Conservation (phyloP, 2,113 vertebrate genomes). For the Caranx ignobilis region DNA sequence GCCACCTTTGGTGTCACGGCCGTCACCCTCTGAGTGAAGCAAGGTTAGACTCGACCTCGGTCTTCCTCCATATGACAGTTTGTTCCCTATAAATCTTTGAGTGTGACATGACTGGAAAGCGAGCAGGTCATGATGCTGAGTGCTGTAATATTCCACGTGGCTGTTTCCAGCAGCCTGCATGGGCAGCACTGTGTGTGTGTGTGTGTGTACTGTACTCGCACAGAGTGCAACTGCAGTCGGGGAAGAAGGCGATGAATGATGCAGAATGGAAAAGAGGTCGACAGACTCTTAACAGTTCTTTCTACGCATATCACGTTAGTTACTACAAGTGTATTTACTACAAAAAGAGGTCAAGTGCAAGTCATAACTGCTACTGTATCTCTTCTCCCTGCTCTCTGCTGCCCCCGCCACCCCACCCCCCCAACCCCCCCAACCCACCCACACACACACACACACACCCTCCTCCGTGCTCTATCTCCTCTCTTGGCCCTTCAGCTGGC, state of each 20-base stretch:
- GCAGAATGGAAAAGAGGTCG: slow-evolving; percentile 58
- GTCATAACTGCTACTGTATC: slow-evolving; percentile 9
- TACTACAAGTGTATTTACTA: slow-evolving; percentile 55
- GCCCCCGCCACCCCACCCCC: no score
- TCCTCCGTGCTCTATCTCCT: no score
- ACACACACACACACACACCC: no score
- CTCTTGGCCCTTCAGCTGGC: slow-evolving; percentile 13
- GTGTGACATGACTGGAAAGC: slow-evolving; percentile 52
- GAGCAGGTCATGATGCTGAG: slow-evolving; percentile 61
- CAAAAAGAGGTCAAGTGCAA: slow-evolving; percentile 55
- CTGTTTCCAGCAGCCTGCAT: slow-evolving; percentile 9
- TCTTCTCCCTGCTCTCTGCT: slow-evolving; percentile 14
- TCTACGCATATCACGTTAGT: slow-evolving; percentile 32
- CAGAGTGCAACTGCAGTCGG: background rate
- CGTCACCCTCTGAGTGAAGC: background rate
- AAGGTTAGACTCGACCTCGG: slow-evolving; percentile 25
- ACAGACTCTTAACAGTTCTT: slow-evolving; percentile 50
- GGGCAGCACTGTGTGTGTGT: background rate
- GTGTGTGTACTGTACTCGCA: background rate
- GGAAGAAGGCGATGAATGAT: slow-evolving; percentile 61
- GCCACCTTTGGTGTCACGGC: background rate
- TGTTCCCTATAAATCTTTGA: slow-evolving; percentile 69
- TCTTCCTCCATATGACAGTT: slow-evolving; percentile 31
- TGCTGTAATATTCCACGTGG: slow-evolving; percentile 53
- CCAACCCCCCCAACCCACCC: no score